A percentile compares a stretch with the other conserved stretches of the same genome.
These are phyloP conservation scores for Hemibagrus guttatus DNA, from an alignment of 2,797 vertebrate genomes.

Conservation along the genomic window DNA sequence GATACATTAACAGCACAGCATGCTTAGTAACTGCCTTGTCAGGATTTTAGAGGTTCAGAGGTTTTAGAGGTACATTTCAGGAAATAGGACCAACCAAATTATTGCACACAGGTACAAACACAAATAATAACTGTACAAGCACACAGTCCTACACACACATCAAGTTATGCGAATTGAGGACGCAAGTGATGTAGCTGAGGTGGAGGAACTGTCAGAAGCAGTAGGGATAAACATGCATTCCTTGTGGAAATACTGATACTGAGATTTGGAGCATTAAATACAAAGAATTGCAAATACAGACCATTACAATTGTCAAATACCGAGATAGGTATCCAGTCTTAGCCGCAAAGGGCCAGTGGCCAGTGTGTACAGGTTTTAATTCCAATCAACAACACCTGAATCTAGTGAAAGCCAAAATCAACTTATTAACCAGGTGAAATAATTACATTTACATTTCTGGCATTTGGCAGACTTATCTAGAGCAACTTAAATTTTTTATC, in stretches of 20 bases:
- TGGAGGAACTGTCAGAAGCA: background rate
- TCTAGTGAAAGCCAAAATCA: no score
- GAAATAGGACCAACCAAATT: background rate
- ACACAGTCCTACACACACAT: background rate
- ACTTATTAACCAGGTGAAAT: no score
- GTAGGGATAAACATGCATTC: background rate
- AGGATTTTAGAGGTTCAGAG: background rate
- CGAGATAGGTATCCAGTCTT: background rate
- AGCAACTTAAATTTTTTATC: no score
- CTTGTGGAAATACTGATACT: background rate
- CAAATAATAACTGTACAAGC: background rate
- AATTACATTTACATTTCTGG: no score
- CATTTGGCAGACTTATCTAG: no score
- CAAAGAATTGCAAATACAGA: background rate
- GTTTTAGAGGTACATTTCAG: background rate
- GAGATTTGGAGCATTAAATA: background rate
- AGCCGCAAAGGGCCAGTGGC: no score
- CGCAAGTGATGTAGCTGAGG: background rate
- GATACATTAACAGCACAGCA: no score
- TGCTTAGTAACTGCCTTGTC: background rate
- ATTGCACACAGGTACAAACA: background rate
- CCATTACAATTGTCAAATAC: background rate
- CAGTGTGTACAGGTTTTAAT: no score
- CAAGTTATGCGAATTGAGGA: background rate
- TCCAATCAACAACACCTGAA: no score